Evolutionary conservation across 2,797 vertebrate species (phyloP).

Genomic region (Sandelia bainsii): DNA sequence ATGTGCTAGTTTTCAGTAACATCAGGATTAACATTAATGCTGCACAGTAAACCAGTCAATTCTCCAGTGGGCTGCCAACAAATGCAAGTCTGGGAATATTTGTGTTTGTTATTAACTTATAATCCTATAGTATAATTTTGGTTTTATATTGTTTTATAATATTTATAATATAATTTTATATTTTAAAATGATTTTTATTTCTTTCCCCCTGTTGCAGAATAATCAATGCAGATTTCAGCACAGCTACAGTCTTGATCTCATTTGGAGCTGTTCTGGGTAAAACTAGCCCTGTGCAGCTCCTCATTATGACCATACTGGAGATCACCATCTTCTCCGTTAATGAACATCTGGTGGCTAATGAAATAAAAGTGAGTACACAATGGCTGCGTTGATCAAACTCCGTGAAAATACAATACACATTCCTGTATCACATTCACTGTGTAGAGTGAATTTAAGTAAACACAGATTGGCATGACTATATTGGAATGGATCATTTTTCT

Average conservation of each 20-base stretch:
- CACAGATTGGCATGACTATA: too few species aligned
- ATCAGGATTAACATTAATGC: background rate
- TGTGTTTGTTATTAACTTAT: too few species aligned
- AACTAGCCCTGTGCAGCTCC: conserved; percentile 94
- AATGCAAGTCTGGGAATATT: too few species aligned
- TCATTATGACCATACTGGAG: conserved; percentile 94
- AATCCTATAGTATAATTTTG: background rate
- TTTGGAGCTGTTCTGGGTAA: conserved; percentile 97
- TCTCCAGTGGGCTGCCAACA: background rate
- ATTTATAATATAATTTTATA: background rate
- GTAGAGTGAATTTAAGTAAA: background rate
- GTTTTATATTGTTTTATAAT: background rate
- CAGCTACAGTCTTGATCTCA: conserved; percentile 94
- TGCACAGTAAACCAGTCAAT: background rate
- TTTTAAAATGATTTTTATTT: background rate
- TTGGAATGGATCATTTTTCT: background rate
- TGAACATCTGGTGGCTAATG: conserved; percentile 84
- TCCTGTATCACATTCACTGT: background rate
- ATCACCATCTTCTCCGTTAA: conserved; percentile 91
- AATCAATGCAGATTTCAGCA: conserved; percentile 97
- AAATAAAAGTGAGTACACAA: conserved; percentile 77
- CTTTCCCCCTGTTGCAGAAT: conserved; percentile 82
- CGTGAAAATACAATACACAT: background rate
- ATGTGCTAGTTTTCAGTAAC: background rate
- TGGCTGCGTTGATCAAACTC: background rate